Percentiles rank a stretch among this genome's conserved stretches.
phyloP scores from a whole-genome alignment of 2,797 vertebrate genomes.

The Melopsittacus undulatus region DNA sequence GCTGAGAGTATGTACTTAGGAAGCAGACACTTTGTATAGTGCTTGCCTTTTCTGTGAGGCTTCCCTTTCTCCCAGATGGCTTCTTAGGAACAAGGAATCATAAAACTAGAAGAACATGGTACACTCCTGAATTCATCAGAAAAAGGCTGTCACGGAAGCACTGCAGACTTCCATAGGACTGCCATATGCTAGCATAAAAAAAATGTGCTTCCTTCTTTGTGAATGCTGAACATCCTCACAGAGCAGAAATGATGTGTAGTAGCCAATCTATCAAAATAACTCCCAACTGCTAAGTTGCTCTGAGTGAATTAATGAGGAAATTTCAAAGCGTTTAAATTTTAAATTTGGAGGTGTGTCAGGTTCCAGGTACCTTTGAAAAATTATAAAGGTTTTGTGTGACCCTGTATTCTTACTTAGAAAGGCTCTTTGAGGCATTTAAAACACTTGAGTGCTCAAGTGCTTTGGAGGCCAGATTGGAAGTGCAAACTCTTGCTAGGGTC shows the following conservation, averaged over 20 bases:
- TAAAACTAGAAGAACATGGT: not conserved
- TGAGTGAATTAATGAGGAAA: not conserved
- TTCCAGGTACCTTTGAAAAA: not conserved
- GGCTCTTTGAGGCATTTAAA: not conserved
- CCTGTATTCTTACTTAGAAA: not conserved
- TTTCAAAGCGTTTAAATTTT: not conserved
- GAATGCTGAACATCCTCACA: not conserved
- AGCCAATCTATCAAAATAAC: not conserved
- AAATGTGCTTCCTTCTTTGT: not conserved
- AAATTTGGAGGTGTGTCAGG: not conserved
- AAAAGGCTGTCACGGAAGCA: not conserved
- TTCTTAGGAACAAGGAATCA: not conserved
- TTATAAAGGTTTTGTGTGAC: not conserved
- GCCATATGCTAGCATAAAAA: not conserved
- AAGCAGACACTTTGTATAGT: not conserved
- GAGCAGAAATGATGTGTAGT: not conserved
- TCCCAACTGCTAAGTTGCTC: not conserved
- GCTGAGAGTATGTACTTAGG: not conserved
- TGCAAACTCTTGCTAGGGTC: not conserved
- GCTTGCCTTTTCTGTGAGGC: conserved; percentile 12
- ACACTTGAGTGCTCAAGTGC: too few species aligned
- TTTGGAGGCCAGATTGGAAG: not conserved
- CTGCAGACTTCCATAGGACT: not conserved
- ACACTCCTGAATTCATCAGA: not conserved
- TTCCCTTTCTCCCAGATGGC: conserved; percentile 30